phyloP scores from a whole-genome alignment of 2,113 vertebrate genomes.

The Epinephelus lanceolatus region DNA sequence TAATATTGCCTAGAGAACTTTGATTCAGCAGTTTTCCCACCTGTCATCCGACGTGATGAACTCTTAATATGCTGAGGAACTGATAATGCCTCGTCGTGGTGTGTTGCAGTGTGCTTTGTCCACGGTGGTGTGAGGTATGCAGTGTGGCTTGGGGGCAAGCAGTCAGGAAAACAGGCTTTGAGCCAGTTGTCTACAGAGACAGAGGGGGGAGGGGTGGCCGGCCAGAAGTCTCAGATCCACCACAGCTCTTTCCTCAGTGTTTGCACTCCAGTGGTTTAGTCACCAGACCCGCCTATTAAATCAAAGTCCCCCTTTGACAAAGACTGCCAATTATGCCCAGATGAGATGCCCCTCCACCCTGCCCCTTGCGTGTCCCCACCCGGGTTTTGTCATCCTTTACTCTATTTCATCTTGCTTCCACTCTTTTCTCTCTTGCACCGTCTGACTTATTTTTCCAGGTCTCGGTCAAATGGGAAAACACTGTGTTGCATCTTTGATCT shows the following conservation, averaged over 20 bases:
- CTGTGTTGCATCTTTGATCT: conserved; percentile 76
- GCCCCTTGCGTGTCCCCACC: conserved; percentile 66
- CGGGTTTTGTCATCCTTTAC: conserved; percentile 71
- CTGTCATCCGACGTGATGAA: background rate
- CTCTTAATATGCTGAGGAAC: conserved; percentile 19
- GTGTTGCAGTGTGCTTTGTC: conserved; percentile 47
- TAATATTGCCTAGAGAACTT: conserved; percentile 13
- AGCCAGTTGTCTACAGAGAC: conserved; percentile 82
- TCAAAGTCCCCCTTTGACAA: conserved; percentile 83
- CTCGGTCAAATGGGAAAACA: conserved; percentile 77
- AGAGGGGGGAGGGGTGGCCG: conserved; percentile 75
- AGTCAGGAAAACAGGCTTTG: conserved; percentile 79
- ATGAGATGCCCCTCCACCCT: conserved; percentile 70
- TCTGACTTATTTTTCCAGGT: conserved; percentile 70
- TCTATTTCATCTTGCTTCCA: conserved; percentile 63
- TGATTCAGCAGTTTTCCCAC: conserved; percentile 9
- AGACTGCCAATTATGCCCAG: conserved; percentile 81
- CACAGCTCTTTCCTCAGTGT: conserved; percentile 83
- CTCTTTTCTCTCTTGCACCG: conserved; percentile 72
- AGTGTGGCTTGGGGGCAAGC: conserved; percentile 69
- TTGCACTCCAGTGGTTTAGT: conserved; percentile 82
- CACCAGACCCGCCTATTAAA: conserved; percentile 83
- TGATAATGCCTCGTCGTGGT: conserved; percentile 30
- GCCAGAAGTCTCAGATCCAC: conserved; percentile 71
- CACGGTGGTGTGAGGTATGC: conserved; percentile 68